Base-by-base conservation (phyloP, 2,113 vertebrate genomes). In the Malurus melanocephalus region DNA sequence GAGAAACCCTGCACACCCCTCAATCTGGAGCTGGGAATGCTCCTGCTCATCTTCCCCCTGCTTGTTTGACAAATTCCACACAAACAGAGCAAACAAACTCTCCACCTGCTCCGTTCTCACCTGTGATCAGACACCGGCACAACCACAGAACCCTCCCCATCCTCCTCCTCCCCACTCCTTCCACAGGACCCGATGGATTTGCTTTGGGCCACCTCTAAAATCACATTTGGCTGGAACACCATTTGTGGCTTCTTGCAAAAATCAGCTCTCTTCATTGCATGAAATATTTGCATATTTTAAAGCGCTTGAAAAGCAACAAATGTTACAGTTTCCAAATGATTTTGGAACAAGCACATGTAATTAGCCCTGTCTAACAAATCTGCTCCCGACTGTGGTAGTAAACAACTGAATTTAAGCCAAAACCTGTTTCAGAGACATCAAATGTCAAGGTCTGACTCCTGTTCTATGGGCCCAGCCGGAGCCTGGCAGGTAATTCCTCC, bases 361-460 rank as follows among this genome's bases (percentile, higher is more conserved):
- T 94, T 95, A 93, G 91, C 80, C 89, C 91, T 27, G 90, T 91
- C 90, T 93, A 91, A 91, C 95, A 94, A 88, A 94, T 94, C 95
- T 93, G 95, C 90, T 94, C 77, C 83, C 6, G 48, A 74, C 92
- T 93, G 88, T 17, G 17, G 88, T 56, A 93, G 95, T 94, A 95
- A 95, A 94, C 93, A 95, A 88, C 68, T 28, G 86, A 91, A 90
- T 86, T 80, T 74, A 83, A 88, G 93, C 95, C 93, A 94, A 91
- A 88, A 67, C 56, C 95, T 77, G 83, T 24, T 89, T 56, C 68
- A 35, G 92, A 94, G 83, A 40, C 92, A 86, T 88, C 88, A 78
- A 84, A 90, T 78, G 90, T 91, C 93, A 93, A 90, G 93, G 86
- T 40, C 88, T 91, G 88, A 66, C 76, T 91, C 35, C 43, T 51